Evolutionary conservation across 1,140 invertebrate species (phyloP), one percentile per base, ranked within the genome.

Genomic region (Drosophila trapezifrons): DNA sequence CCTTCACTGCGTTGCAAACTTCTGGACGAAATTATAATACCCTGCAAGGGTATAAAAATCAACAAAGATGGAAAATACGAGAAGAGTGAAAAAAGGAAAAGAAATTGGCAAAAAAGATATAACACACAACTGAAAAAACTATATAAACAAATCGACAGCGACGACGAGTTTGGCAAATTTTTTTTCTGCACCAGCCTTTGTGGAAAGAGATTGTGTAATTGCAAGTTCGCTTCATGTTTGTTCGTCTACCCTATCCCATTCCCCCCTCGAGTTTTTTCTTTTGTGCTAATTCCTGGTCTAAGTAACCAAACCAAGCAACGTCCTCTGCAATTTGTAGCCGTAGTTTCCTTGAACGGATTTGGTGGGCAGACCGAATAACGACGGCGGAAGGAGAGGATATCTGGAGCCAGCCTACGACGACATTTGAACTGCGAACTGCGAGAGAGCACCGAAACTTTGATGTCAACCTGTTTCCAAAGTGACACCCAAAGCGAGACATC

Each of bases 391-490:
- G 51, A 54, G 51, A 54, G 62, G 51, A 54, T 54, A 10, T 22
- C 22, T 46, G 32, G 35, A 35, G 35, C 27, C 43, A 49, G 40
- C 40, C 69, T 29, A 32, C 49, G 51, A 35, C 38, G 76, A 84
- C 80, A 72, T 84, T 83, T 83, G 76, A 84, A 84, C 80, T 76
- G 63, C 32, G 35, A 66, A 63, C 57, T 54, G 18, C 8, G 32
- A 32, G 27, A 62, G 64, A 71, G 51, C 67, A 46, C 35, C 20
- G 25, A 66, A 84, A 82, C 71, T 72, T 84, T 72, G 67, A 67
- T 83, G 80, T 84, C 80, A 83, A 84, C 80, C 80, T 83, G 80
- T 83, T 84, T 67, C 55, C 59, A 69, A 84, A 66, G 38, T 80
- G 76, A 83, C 80, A 84, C 65, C 76, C 54, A 52, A 74, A 59